Evolutionary conservation across 2,113 vertebrate species (phyloP), one percentile per base, ranked within the genome.

Genomic region (Alouatta palliata): DNA sequence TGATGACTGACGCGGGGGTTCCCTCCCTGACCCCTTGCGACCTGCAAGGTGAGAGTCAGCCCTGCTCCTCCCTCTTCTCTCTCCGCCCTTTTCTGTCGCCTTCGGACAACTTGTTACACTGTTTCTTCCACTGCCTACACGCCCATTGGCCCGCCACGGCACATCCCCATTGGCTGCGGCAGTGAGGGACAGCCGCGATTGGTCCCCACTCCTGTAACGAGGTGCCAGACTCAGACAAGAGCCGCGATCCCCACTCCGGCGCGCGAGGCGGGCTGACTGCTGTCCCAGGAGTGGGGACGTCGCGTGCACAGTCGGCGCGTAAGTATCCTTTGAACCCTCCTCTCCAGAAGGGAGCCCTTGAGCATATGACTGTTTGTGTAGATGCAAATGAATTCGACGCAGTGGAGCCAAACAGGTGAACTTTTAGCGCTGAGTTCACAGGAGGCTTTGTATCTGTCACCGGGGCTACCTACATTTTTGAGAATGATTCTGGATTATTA

Each of bases 151-250:
- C 54, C 0, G 5, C 25, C 35, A 32, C 37, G 37, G 2, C 1
- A 58, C 76, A 2, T 54, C 54, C 81, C 87, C 80, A 98, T 97
- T 98, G 97, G 97, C 94, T 92, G 93, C 5, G 47, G 35, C 4
- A 7, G 9, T 43, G 0, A 3, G 32, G 19, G 47, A 45, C 56
- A n/a, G 4, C 73, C 0, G 47, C 3, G 83, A 98, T 98, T 98
- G 97, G 98, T 70, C 49, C 19, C 16, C 6, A 20, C 16, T 1
- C 14, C 17, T 10, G 64, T 6, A 20, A 32, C 0, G 3, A 75
- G 47, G 73, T 16, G 54, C 58, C 37, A 16, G 20, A 43, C 45
- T 0, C 6, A 4, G 52, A 14, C 45, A 40, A 45, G 14, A 64
- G 49, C n/a, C 5, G 9, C 3, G 7, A 56, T 23, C 25, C n/a